These are phyloP conservation scores for Halichoeres trimaculatus DNA, from an alignment of 2,113 vertebrate genomes.

Conservation along the genomic window DNA sequence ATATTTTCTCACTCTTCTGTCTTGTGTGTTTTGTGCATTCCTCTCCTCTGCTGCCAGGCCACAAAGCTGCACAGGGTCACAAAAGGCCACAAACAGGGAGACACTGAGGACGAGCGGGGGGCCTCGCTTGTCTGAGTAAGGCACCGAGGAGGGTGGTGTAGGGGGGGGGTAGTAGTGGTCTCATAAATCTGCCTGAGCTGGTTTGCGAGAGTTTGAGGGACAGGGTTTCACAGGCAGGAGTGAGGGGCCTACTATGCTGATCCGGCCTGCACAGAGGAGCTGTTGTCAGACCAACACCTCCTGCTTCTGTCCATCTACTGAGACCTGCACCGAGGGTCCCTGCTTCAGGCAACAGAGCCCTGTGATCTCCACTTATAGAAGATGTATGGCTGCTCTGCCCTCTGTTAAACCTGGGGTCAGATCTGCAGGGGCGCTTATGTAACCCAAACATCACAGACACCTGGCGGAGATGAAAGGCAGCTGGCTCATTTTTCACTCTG, in stretches of 20 bases:
- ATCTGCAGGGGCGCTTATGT: constrained; percentile 52
- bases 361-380: constrained; percentile 61
- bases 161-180: neutral
- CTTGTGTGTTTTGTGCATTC: constrained; percentile 68
- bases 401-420: constrained; percentile 43
- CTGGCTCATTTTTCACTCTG: constrained; percentile 52
- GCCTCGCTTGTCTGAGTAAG: constrained; percentile 16
- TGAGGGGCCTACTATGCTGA: constrained; percentile 26
- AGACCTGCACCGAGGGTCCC: neutral
- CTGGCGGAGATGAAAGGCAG: constrained; percentile 66
- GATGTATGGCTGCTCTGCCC: constrained; percentile 50
- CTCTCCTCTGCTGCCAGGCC: constrained; percentile 56
- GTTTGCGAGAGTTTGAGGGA: constrained; percentile 67
- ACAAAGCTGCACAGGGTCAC: constrained; percentile 57
- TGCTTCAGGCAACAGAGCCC: constrained; percentile 9
- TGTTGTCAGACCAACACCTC: constrained; percentile 50
- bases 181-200: constrained; percentile 67
- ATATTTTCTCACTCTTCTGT: constrained; percentile 41
- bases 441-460: constrained; percentile 62
- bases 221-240: constrained; percentile 41
- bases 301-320: constrained; percentile 54
- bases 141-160: constrained; percentile 16
- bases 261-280: constrained; percentile 45
- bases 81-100: constrained; percentile 48
- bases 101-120: constrained; percentile 49